These are phyloP conservation scores for Drosophila putrida DNA, from an alignment of 2,888 invertebrate genomes.

Conservation along the genomic window DNA sequence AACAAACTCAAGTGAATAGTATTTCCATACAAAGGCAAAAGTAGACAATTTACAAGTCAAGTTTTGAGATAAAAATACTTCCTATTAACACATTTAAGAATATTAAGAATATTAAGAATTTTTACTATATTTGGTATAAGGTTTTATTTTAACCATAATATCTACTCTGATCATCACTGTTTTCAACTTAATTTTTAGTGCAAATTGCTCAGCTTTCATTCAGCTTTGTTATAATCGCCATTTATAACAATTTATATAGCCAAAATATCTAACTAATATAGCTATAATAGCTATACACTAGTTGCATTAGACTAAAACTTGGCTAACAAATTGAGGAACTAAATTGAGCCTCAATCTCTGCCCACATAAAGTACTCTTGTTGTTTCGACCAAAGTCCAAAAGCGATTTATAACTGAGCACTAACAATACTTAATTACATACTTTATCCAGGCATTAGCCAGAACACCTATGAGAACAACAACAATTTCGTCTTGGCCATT, in stretches of 20 bases:
- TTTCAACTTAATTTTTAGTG: no score
- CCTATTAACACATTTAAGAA: no score
- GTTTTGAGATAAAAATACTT: not conserved
- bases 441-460: constrained; percentile 71
- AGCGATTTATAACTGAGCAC: constrained; percentile 62
- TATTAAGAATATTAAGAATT: no score
- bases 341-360: constrained; percentile 11
- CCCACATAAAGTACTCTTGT: constrained; percentile 30
- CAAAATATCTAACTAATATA: not conserved
- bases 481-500: constrained; percentile 20
- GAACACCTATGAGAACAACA: constrained; percentile 65
- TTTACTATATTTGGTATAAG: not conserved
- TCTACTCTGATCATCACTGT: no score
- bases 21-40: not conserved
- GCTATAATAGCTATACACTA: constrained; percentile 11
- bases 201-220: no score
- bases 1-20: constrained; percentile 2
- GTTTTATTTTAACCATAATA: not conserved
- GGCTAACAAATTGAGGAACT: constrained; percentile 9
- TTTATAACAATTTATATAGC: not conserved
- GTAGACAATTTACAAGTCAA: not conserved
- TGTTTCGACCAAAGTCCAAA: constrained; percentile 27
- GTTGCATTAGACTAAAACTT: constrained; percentile 14
- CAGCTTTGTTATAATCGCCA: not conserved
- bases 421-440: constrained; percentile 69